Base-by-base conservation (phyloP, 2,113 vertebrate genomes). In the Brienomyrus brachyistius region DNA sequence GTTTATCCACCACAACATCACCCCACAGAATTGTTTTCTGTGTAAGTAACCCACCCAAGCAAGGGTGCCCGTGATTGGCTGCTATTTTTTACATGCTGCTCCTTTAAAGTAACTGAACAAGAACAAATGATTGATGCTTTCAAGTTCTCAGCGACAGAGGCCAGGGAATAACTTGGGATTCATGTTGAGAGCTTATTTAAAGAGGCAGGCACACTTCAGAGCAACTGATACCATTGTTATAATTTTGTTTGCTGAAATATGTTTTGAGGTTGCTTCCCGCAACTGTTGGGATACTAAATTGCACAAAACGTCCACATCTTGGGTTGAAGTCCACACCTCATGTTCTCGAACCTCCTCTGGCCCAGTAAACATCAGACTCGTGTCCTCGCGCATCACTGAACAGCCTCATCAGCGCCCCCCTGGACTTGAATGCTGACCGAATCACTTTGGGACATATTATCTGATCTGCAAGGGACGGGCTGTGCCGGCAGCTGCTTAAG, bases 11-110 rank as follows among this genome's bases (percentile, higher is more conserved):
- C 80, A 27, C 21, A 51, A 74, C 88, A 80, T 43, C 54, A 66
- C 48, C 51, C 88, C 27, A 27, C 35, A n/a, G 52, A 19, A 86
- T 89, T 85, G 47, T 87, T 90, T 77, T 85, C 6, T 74, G 88
- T 89, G 50, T 52, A 70, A 48, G 19, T 54, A 50, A 50, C 43
- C 23, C 90, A 83, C 84, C 85, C 85, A 85, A 52, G 8, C 9
- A 48, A 51, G 43, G 54, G 31, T 62, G 10, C 8, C 27, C 3
- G 9, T 4, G 35, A 23, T 83, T 88, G 31, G 15, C 19, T 56
- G 31, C 74, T 83, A 45, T 83, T 82, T 80, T 80, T 52, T 56
- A 40, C 17, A 35, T 19, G 35, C 9, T 52, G 19, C 17, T 43
- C 50, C 31, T 89, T 80, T 52, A 27, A 27, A 66, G 48, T 21